Percentiles rank a stretch among this genome's conserved stretches.
Conservation (phyloP, 2,888 invertebrate genomes). For the Phlogophora meticulosa region DNA sequence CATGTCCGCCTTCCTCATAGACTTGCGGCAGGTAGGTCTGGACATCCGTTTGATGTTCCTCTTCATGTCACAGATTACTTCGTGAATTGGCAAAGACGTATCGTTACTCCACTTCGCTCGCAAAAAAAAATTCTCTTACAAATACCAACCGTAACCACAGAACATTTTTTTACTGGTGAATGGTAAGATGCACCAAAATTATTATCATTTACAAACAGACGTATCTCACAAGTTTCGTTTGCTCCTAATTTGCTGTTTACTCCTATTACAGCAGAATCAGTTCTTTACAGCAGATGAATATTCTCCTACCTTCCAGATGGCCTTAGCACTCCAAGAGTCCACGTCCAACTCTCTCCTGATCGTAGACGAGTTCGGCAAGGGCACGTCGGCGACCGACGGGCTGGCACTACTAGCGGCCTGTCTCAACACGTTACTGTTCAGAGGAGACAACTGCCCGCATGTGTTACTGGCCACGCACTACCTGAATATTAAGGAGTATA, state of each 20-base stretch:
- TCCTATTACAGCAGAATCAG: too few species aligned
- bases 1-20: constrained; percentile 96
- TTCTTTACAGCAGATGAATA: not conserved
- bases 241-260: too few species aligned
- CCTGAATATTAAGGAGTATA: constrained; percentile 91
- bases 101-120: too few species aligned
- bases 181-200: too few species aligned
- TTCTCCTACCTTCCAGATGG: constrained; percentile 89
- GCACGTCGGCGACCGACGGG: constrained; percentile 91
- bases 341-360: constrained; percentile 93
- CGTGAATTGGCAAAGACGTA: too few species aligned
- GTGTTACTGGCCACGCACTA: constrained; percentile 95
- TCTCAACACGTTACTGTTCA: constrained; percentile 92
- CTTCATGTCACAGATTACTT: too few species aligned
- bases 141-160: too few species aligned
- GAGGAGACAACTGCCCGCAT: constrained; percentile 92
- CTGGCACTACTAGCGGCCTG: constrained; percentile 93
- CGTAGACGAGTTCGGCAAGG: constrained; percentile 91
- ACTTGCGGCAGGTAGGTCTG: constrained; percentile 94
- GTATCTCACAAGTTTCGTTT: too few species aligned
- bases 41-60: too few species aligned
- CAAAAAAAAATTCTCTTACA: too few species aligned
- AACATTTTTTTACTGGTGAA: too few species aligned
- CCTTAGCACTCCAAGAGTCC: constrained; percentile 93
- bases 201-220: too few species aligned